Evolutionary conservation across 2,797 vertebrate genomes (phyloP).

Genomic region (Poecile montanus): DNA sequence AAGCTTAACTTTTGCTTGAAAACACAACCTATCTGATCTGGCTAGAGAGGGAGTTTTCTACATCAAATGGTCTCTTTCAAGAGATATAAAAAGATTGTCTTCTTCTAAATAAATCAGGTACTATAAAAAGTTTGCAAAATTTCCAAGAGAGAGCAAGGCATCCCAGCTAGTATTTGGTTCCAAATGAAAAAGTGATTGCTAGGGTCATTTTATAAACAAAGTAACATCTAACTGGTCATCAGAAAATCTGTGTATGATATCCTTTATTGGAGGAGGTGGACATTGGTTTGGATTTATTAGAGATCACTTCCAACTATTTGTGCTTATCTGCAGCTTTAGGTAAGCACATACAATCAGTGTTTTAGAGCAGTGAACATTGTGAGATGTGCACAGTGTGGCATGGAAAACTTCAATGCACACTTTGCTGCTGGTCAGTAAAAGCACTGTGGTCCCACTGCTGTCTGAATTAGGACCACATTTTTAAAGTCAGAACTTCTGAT

Average conservation of each 20-base stretch:
- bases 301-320: background rate
- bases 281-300: background rate
- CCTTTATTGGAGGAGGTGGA: background rate
- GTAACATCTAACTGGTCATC: background rate
- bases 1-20: background rate
- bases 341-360: background rate
- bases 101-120: background rate
- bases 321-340: background rate
- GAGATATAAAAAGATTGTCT: background rate
- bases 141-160: background rate
- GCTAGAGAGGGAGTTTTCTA: background rate
- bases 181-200: background rate
- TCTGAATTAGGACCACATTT: background rate
- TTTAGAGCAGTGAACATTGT: background rate
- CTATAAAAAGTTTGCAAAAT: background rate
- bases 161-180: background rate
- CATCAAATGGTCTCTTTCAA: background rate
- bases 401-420: accelerated
- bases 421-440: background rate
- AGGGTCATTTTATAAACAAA: background rate
- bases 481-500: background rate
- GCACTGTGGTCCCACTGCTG: background rate
- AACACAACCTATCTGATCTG: background rate
- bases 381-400: accelerated
- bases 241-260: background rate